Evolutionary conservation across 2,888 invertebrate species (phyloP), one percentile per base, ranked within the genome.

Genomic region (Halocaridina rubra): DNA sequence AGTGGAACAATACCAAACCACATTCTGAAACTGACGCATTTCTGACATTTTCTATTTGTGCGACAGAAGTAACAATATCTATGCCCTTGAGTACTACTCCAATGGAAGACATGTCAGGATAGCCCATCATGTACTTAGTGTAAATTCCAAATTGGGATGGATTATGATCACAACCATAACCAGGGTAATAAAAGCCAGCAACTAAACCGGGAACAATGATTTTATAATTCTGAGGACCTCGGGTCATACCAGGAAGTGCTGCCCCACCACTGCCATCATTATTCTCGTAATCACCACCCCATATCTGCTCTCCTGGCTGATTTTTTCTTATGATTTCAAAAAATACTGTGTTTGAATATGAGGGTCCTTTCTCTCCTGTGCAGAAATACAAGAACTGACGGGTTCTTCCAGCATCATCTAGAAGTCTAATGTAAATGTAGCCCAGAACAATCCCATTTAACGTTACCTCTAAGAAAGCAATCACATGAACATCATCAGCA

Each of bases 201-300:
- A 81, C 81, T n/a, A 81, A 39, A 10, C 81, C 81, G 29, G 75
- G 46, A 22, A 30, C 67, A 19, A 75, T 29, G 22, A 33, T 29
- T 29, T 81, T 67, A 8, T 81, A 19, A 64, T 81, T 81, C 61
- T 19, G 39, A 10, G 24, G 24, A n/a, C 81, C 81, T 22, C 81
- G 81, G 1, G 59, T 46, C 75, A 81, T 76, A 13, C 81, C 81
- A 16, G 75, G 53, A 3, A 81, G 46, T 1, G 81, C 81, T 24
- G 67, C 75, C 19, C 81, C 81, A 32, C 81, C 81, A n/a, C 30
- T 75, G 24, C 81, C 81, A 27, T 81, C 81, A 24, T 81, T 81
- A 29, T 39, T 29, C 19, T 81, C 81, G 53, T 81, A 81, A 46
- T 81, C 81, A 24, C 81, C 81, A 10, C 81, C 81, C 81, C 81